Evolutionary conservation across 2,113 vertebrate species (phyloP), one percentile per base, ranked within the genome.

Genomic region (Hypanus sabinus): DNA sequence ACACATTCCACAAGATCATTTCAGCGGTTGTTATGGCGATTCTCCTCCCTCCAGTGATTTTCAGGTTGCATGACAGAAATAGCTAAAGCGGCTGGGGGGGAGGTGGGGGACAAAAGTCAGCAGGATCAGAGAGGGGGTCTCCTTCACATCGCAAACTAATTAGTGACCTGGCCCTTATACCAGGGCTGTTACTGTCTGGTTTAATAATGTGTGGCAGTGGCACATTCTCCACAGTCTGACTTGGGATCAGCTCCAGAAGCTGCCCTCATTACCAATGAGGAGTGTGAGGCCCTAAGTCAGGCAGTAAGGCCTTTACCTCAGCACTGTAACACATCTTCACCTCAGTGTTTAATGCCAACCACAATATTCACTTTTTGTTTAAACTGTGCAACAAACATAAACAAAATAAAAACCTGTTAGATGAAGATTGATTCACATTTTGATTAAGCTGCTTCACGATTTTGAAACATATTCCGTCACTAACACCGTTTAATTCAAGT

Each of bases 21-120:
- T 97, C 96, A 97, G 97, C 97, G 97, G 98, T 99, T 98, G 97
- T 98, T 98, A 97, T 97, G 98, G 97, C 96, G 96, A 98, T 98
- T 97, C 97, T 98, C 97, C 98, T 97, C 98, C 98, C 97, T 98
- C 97, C 98, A 98, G 98, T 98, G 98, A 98, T 98, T 98, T 99
- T 98, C 97, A 98, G 98, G 97, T 98, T 98, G 98, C 98, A 98
- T 98, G 98, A 98, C 98, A 98, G 98, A 98, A 98, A 98, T 98
- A 98, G 97, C 97, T 97, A 97, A 97, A 98, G 97, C 97, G 97
- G 97, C 97, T 96, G 95, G 91, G 94, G 94, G 77, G 94, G 90
- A 94, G 94, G 94, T 91, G 94, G 75, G 81, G 94, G 97, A 97
- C 97, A 98, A 96, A 97, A 97, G 97, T 97, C 97, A 98, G 96